Evolutionary conservation across 2,113 vertebrate species (phyloP), one percentile per base, ranked within the genome.

Genomic region (Ciconia stormi): DNA sequence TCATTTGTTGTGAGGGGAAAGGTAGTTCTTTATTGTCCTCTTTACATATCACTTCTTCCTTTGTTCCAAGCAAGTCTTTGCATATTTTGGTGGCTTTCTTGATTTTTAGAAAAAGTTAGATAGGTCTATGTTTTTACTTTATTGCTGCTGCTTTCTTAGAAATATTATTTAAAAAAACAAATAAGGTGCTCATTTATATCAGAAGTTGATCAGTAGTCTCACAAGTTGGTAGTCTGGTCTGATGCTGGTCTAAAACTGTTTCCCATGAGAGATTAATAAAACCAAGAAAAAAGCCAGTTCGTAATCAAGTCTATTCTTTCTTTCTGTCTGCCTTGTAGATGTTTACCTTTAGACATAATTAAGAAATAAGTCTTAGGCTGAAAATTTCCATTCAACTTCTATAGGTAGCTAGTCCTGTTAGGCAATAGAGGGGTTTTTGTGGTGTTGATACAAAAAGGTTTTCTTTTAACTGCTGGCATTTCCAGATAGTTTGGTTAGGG

Each of bases 31-130:
- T 59, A 36, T 55, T 59, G 6, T 42, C 2, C 7, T 74, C 6
- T 26, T 79, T 36, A 34, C 0, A 0, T 56, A 76, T 25, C 7
- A n/a, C 7, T 38, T 80, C 9, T 71, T 79, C 10, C 6, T 65
- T 74, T 65, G 25, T 49, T 36, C 22, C 20, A 29, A 11, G 11
- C 11, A 30, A 36, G 15, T 49, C 15, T 71, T 32, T 67, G n/a
- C 17, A 8, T 63, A 16, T 88, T 78, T 73, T 82, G 46, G 6
- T 66, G 15, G 6, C 55, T 70, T 69, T 59, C 29, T 70, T 46
- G 4, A 18, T 56, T 87, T 78, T 82, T 66, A 92, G 49, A 38
- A 67, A n/a, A 77, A 36, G 10, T 22, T 58, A 21, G 5, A 9
- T 46, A 49, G 10, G 9, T 55, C 18, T 89, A 0, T 65, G 16